Base-by-base conservation (phyloP, 2,113 vertebrate species). In the Heterotilapia buettikoferi region DNA sequence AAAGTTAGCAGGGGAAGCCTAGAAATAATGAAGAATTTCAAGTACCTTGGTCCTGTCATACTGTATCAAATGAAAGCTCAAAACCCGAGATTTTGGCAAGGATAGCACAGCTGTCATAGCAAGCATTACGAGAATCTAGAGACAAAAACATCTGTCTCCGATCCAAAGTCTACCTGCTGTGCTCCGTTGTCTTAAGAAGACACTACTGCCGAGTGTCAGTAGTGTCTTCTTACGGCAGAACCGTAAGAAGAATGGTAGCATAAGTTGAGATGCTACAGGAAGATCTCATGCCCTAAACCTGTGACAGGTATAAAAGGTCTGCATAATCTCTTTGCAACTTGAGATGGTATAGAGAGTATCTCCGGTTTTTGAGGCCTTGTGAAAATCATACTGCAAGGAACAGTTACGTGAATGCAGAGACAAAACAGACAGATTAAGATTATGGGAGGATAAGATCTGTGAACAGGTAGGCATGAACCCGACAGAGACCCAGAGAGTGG, bases 111-210 rank as follows among this genome's bases (percentile, higher is more conserved):
- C 38, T 10, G 13, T 24, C 21, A 73, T 26, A 73, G n/a, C 0
- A 76, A 26, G 21, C 0, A 0, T 50, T 47, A 76, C 4, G 4
- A 9, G 9, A 47, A 76, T 19, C 14, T 7, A 47, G 16, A 47
- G 71, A 47, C 9, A 76, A 76, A 31, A 76, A 29, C 9, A 29
- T 76, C 43, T 40, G 18, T 73, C 71, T 76, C 21, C 8, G 0
- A 26, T 29, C 3, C 24, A 76, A 21, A 76, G 40, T 45, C 68
- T 10, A 50, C 43, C 9, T 12, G 71, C 71, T 47, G 24, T 11
- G 24, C 43, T 47, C 43, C 0, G 0, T 47, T 5, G 63, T 38
- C 11, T 68, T 68, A n/a, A n/a, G n/a, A n/a, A n/a, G n/a, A n/a
- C n/a, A n/a, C n/a, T n/a, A n/a, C n/a, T n/a, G n/a, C n/a, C n/a